Evolutionary conservation across 2,888 invertebrate species (phyloP).

Genomic region (Neocrepidodera transversa): DNA sequence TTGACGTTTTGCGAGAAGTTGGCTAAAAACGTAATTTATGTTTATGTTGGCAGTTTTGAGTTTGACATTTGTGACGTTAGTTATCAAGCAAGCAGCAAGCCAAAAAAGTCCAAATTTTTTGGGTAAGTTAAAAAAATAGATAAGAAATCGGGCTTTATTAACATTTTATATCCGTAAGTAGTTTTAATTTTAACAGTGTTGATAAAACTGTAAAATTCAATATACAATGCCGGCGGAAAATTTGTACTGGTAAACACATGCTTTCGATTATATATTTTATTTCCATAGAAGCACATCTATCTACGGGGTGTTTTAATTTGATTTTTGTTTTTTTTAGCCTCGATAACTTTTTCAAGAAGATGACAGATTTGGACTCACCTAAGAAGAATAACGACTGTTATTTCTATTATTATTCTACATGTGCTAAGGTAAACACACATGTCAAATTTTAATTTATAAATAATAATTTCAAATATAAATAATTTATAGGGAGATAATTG

Average conservation of each 20-base stretch:
- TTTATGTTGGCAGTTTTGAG: constrained; percentile 5
- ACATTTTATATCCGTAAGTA: neutral
- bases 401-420: constrained; percentile 87
- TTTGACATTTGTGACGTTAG: constrained; percentile 16
- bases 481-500: constrained; percentile 75
- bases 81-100: constrained; percentile 9
- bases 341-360: constrained; percentile 61
- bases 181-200: constrained; percentile 2
- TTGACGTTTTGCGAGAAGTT: too few relatives aligned
- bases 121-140: constrained; percentile 26
- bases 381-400: constrained; percentile 86
- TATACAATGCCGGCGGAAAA: constrained; percentile 42
- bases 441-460: neutral
- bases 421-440: constrained; percentile 74
- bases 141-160: constrained; percentile 4
- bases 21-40: too few relatives aligned
- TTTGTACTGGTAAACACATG: constrained; percentile 44
- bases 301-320: neutral
- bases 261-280: constrained; percentile 7
- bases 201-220: constrained; percentile 6
- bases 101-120: constrained; percentile 19
- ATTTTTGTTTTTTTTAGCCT: constrained; percentile 51
- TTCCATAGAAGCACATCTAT: constrained; percentile 16
- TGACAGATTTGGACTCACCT: constrained; percentile 71
- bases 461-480: constrained; percentile 8